phyloP scores from a whole-genome alignment of 2,797 vertebrate species.

The Novumbra hubbsi region DNA sequence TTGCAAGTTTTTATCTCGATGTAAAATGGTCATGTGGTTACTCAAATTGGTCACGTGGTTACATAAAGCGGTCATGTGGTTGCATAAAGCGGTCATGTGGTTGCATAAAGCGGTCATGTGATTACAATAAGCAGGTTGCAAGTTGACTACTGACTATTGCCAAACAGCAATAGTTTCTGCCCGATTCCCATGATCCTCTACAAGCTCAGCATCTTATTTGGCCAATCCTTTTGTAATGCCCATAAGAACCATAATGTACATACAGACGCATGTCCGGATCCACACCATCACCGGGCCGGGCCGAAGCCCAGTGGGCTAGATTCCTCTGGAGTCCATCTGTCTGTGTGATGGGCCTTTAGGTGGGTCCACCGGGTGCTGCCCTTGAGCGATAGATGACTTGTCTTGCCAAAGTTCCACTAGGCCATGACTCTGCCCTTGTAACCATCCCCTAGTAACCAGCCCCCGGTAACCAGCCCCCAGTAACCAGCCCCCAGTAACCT shows the following conservation, averaged over 20 bases:
- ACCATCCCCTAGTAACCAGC: background rate
- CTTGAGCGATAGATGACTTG: conserved; percentile 36
- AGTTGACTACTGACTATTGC: too few relatives aligned
- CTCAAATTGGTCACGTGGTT: background rate
- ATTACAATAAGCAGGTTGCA: background rate
- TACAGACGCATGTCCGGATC: background rate
- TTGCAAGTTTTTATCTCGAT: background rate
- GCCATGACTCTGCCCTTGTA: conserved; percentile 13
- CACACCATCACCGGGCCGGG: conserved; percentile 10
- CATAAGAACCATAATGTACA: background rate
- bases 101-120: background rate
- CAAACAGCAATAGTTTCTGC: background rate
- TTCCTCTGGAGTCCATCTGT: conserved; percentile 22
- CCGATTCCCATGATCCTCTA: background rate
- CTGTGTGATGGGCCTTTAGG: conserved; percentile 23
- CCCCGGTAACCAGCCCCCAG: conserved; percentile 2
- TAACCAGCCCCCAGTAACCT: conserved; percentile 46
- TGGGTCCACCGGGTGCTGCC: conserved; percentile 13
- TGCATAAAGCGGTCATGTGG: background rate
- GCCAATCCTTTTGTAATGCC: background rate
- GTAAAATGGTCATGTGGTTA: background rate
- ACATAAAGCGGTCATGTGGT: background rate
- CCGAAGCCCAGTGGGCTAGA: conserved; percentile 8
- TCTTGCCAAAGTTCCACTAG: conserved; percentile 19
- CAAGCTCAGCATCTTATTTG: background rate